Conservation (phyloP, 2,888 invertebrate species). For the Nematopogon swammerdamellus region DNA sequence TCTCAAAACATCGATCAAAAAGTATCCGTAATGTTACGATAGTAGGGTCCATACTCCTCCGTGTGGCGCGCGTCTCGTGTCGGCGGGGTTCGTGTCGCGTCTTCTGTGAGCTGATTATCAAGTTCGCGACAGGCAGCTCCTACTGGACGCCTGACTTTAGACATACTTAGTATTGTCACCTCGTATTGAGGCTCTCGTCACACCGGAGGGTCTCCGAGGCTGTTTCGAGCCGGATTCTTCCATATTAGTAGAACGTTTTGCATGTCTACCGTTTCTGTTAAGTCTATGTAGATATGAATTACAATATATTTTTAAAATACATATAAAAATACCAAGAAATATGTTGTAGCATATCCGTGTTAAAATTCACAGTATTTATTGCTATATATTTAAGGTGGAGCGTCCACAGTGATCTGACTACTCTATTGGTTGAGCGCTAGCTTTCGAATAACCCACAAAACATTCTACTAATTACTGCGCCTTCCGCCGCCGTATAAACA, state of each 20-base stretch:
- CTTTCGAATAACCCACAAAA: conserved; percentile 31
- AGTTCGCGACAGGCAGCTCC: too few species aligned
- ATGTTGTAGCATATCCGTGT: conserved; percentile 29
- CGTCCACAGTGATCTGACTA: background rate
- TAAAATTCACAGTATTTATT: conserved; percentile 30
- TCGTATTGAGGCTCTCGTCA: too few species aligned
- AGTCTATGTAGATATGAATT: conserved; percentile 51
- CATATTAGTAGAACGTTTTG: conserved; percentile 44
- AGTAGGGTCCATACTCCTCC: background rate
- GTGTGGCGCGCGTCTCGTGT: conserved; percentile 35
- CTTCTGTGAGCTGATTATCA: too few species aligned
- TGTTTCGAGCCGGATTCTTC: background rate
- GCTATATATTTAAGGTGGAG: conserved; percentile 13
- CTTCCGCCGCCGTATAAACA: conserved; percentile 13
- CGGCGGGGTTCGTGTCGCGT: conserved; percentile 31
- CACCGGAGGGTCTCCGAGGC: too few species aligned
- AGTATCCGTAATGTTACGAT: conserved; percentile 45
- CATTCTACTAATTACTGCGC: conserved; percentile 32
- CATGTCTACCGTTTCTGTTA: conserved; percentile 28
- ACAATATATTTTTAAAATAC: conserved; percentile 52
- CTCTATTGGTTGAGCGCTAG: background rate
- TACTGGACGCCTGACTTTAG: too few species aligned
- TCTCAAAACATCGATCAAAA: conserved; percentile 54
- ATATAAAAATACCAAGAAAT: conserved; percentile 52
- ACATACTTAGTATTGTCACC: too few species aligned